These are phyloP conservation scores for Gerosis bhagava DNA, from an alignment of 2,888 invertebrate species.

Conservation along the genomic window DNA sequence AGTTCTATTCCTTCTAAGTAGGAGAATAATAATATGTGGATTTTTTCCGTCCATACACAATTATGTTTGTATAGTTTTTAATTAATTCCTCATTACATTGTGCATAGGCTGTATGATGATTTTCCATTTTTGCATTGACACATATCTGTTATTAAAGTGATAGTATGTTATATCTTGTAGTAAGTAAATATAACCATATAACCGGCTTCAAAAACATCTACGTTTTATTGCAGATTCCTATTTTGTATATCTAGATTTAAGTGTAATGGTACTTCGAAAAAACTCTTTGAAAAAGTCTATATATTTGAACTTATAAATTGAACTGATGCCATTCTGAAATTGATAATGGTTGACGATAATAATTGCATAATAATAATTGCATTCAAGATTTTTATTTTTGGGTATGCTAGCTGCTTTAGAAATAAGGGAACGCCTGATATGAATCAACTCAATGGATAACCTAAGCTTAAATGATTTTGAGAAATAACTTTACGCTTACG, in stretches of 20 bases:
- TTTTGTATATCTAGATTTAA: slow-evolving; percentile 71
- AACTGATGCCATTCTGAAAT: slow-evolving; percentile 48
- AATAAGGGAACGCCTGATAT: too few species aligned
- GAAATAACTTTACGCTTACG: too few species aligned
- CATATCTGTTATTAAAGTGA: slow-evolving; percentile 46
- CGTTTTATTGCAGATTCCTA: slow-evolving; percentile 78
- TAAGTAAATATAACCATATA: slow-evolving; percentile 16
- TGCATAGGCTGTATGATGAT: slow-evolving; percentile 13
- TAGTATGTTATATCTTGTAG: slow-evolving; percentile 26
- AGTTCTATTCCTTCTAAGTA: slow-evolving; percentile 10
- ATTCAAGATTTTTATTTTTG: too few species aligned
- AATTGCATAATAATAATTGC: slow-evolving; percentile 46
- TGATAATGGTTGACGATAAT: slow-evolving; percentile 51
- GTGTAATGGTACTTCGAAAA: slow-evolving; percentile 56
- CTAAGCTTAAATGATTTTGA: too few species aligned
- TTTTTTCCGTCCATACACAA: slow-evolving; percentile 55
- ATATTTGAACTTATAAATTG: slow-evolving; percentile 28
- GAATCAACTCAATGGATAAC: too few species aligned
- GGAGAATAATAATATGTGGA: slow-evolving; percentile 28
- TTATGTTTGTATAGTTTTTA: slow-evolving; percentile 23
- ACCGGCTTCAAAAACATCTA: slow-evolving; percentile 37
- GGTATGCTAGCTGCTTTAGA: too few species aligned
- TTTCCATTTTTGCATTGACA: slow-evolving; percentile 36
- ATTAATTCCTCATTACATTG: slow-evolving; percentile 29
- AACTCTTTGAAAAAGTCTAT: slow-evolving; percentile 33